Base-by-base conservation (phyloP, 2,797 vertebrate genomes). In the Sparus aurata region DNA sequence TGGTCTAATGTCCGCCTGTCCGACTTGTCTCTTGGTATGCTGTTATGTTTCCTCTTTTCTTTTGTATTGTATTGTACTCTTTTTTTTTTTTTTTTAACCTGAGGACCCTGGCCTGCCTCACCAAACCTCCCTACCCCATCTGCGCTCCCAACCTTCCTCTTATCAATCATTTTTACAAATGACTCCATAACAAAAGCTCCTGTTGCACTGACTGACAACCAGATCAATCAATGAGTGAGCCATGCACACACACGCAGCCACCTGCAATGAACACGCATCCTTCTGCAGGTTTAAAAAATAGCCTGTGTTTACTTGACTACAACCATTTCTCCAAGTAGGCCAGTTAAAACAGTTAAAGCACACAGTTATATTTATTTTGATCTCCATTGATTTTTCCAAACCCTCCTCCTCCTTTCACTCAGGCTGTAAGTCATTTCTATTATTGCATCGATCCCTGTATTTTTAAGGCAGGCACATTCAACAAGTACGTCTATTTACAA, bases 141-240 rank as follows among this genome's bases (percentile, higher is more conserved):
- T 8, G 9, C 41, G 82, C 62, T 15, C 72, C 70, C 57, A 45
- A 73, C 17, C 47, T 0, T 57, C 64, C 38, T 30, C 16, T 34
- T 66, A 20, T 79, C 49, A 61, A 5, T 41, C 46, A 64, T 79
- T 81, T 81, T 65, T 46, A 82, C 70, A 75, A 67, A 63, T 46
- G 18, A 50, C n/a, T 11, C 25, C 67, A 69, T 58, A 46, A 63
- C 46, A 49, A 82, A 87, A 67, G 80, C 85, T 87, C 84, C 87
- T 83, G 86, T 79, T 92, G 91, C 91, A 89, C 90, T 90, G 90
- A 90, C 88, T 81, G 79, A 20, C 65, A 71, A 64, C 73, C 69
- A 34, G 64, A 86, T 89, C 59, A 62, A 77, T 75, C 61, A 73
- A 76, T 73, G 34, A 77, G 68, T 63, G 57, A 58, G 55, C 34